phyloP scores from a whole-genome alignment of 1,140 invertebrate species.

The Listronotus bonariensis region DNA sequence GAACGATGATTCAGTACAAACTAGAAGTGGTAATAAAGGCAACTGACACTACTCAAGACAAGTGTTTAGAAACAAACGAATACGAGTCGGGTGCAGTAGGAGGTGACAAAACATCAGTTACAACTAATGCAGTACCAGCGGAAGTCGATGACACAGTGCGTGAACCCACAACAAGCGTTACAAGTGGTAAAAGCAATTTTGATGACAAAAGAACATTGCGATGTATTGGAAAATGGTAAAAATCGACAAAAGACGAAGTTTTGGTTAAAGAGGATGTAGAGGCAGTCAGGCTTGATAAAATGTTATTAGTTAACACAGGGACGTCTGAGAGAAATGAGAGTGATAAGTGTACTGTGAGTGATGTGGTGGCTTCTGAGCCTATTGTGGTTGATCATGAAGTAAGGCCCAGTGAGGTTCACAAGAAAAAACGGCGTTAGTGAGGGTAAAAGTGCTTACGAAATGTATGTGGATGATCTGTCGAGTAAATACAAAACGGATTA shows the following conservation, averaged over 20 bases:
- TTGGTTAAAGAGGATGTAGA: not conserved
- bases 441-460: conserved; percentile 1
- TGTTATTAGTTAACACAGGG: not conserved
- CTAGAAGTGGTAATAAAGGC: not conserved
- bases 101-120: not conserved
- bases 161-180: not conserved
- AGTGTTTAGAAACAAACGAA: not conserved
- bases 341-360: not conserved
- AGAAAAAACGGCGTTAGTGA: conserved; percentile 1
- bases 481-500: conserved; percentile 28
- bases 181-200: not conserved
- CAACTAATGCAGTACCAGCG: conserved; percentile 1
- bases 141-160: conserved; percentile 7
- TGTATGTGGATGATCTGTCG: conserved; percentile 3
- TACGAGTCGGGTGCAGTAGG: conserved; percentile 2
- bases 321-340: not conserved
- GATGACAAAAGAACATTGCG: not conserved
- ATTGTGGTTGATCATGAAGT: not conserved
- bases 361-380: not conserved
- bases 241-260: not conserved
- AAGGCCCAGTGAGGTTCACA: not conserved
- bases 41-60: not conserved
- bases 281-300: not conserved
- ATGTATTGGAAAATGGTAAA: not conserved
- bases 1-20: not conserved